phyloP scores from a whole-genome alignment of 92 coral and sea anemone species.

The Montipora capitata region DNA sequence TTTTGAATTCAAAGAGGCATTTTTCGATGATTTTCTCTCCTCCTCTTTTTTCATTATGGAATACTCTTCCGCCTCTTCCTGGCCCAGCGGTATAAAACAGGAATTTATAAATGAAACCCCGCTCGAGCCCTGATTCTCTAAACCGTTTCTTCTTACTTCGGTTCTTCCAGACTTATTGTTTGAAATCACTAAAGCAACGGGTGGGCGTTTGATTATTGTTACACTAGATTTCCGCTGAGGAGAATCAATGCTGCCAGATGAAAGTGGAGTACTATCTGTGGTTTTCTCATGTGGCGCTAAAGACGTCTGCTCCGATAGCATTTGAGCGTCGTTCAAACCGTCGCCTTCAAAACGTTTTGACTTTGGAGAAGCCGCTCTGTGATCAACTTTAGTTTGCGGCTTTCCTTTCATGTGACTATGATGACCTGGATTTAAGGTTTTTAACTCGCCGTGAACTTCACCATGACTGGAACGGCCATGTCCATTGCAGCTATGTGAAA shows the following conservation, averaged over 20 bases:
- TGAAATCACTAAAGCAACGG: slow-evolving; percentile 31
- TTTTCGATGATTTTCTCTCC: not conserved
- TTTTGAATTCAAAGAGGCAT: slow-evolving; percentile 1
- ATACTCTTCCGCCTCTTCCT: slow-evolving; percentile 25
- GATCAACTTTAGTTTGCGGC: not conserved
- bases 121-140: not conserved
- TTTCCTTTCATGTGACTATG: not conserved
- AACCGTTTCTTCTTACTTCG: not conserved
- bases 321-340: not conserved
- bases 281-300: not conserved
- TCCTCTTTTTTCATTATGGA: slow-evolving; percentile 21
- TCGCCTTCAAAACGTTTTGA: slow-evolving; percentile 1
- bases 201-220: slow-evolving; percentile 59
- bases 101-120: slow-evolving; percentile 27
- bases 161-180: slow-evolving; percentile 22
- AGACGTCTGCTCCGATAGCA: not conserved
- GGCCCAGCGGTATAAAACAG: slow-evolving; percentile 29
- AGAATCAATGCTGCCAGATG: not conserved
- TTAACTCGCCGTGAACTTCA: too few relatives aligned
- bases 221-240: slow-evolving; percentile 56
- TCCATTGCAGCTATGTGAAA: not conserved
- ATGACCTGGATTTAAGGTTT: not conserved
- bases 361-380: not conserved
- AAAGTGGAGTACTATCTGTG: slow-evolving; percentile 28
- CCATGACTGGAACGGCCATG: not conserved